phyloP scores from a whole-genome alignment of 2,888 invertebrate species.

The Blastobasis lacticolella region DNA sequence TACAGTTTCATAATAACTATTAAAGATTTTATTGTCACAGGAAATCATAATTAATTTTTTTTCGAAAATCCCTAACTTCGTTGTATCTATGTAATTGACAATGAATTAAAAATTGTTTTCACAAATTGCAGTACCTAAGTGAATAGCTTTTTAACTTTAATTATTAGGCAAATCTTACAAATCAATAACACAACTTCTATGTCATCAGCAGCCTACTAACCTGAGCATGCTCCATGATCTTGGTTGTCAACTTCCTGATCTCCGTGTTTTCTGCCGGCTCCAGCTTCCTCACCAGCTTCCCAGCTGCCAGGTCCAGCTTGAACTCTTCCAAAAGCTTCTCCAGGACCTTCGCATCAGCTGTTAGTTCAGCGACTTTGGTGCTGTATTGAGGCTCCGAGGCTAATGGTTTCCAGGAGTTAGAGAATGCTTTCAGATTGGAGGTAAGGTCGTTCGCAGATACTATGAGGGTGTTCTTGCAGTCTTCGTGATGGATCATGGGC shows the following conservation, averaged over 20 bases:
- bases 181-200: too few relatives aligned
- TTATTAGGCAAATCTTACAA: too few relatives aligned
- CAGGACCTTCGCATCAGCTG: conserved; percentile 20
- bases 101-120: too few relatives aligned
- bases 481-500: conserved; percentile 37
- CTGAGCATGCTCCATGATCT: conserved; percentile 44
- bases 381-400: conserved; percentile 17
- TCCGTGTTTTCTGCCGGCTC: conserved; percentile 40
- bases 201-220: conserved; percentile 19
- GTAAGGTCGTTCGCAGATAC: conserved; percentile 31
- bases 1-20: too few relatives aligned
- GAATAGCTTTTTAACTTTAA: too few relatives aligned
- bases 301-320: conserved; percentile 29
- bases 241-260: conserved; percentile 34
- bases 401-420: conserved; percentile 29
- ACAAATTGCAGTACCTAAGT: too few relatives aligned
- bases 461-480: conserved; percentile 35
- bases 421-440: too few relatives aligned
- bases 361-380: conserved; percentile 21
- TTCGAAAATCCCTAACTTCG: too few relatives aligned
- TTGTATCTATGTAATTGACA: too few relatives aligned
- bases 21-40: too few relatives aligned
- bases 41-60: too few relatives aligned
- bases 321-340: conserved; percentile 27
- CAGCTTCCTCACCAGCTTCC: conserved; percentile 27